Evolutionary conservation across 2,113 vertebrate genomes (phyloP).

Genomic region (Scalopus aquaticus): DNA sequence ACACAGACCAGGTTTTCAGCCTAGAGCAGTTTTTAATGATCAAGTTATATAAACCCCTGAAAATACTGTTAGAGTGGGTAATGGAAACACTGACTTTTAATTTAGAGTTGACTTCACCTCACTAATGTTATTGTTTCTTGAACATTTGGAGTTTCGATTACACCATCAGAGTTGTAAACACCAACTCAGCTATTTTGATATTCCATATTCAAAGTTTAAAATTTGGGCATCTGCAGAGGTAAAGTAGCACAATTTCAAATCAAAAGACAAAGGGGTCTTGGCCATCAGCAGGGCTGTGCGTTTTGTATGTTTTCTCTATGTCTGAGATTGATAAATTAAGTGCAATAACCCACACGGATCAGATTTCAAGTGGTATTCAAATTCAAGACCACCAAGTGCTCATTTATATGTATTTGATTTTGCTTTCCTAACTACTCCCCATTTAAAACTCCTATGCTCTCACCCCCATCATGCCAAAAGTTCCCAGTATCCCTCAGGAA

Average conservation of each 20-base stretch:
- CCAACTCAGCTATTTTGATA: constrained; percentile 57
- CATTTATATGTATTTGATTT: constrained; percentile 37
- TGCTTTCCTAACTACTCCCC: background rate
- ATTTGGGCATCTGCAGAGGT: constrained; percentile 25
- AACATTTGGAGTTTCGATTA: constrained; percentile 30
- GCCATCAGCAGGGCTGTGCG: background rate
- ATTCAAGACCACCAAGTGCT: constrained; percentile 18
- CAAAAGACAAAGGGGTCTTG: constrained; percentile 15
- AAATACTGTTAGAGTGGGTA: constrained; percentile 68
- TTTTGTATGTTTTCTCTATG: constrained; percentile 5
- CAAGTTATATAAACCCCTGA: constrained; percentile 64
- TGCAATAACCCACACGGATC: background rate
- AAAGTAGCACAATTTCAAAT: constrained; percentile 44
- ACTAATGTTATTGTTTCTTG: constrained; percentile 58
- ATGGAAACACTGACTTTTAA: constrained; percentile 75
- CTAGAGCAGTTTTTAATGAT: constrained; percentile 63
- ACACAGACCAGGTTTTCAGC: constrained; percentile 68
- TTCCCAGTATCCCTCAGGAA: background rate
- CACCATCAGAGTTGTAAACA: constrained; percentile 41
- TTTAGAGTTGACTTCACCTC: constrained; percentile 51
- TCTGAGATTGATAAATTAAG: background rate
- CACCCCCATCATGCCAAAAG: constrained; percentile 4
- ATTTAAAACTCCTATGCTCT: background rate
- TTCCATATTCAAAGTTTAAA: background rate
- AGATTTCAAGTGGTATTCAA: constrained; percentile 11